A percentile compares a stretch with the other conserved stretches of the same genome.
These are phyloP conservation scores for Drosophila biarmipes DNA, from an alignment of 1,140 invertebrate species.

Conservation along the genomic window DNA sequence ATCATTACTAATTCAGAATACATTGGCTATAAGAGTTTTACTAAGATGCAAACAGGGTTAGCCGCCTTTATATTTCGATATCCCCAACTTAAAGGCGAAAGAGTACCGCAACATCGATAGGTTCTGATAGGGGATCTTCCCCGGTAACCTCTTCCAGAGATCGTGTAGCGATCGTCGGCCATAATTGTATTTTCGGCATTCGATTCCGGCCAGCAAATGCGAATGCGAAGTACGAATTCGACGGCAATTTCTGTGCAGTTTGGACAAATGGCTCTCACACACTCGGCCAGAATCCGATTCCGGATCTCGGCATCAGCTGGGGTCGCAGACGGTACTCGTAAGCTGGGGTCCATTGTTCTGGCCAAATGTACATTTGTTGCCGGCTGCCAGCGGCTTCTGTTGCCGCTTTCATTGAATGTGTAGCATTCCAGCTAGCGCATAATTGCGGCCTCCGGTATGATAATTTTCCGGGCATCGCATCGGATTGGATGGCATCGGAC, in stretches of 20 bases:
- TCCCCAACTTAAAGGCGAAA: not conserved
- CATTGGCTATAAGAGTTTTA: too few relatives aligned
- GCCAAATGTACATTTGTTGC: conserved; percentile 42
- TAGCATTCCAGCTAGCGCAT: conserved; percentile 64
- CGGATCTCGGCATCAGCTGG: conserved; percentile 38
- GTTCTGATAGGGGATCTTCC: not conserved
- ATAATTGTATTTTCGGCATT: conserved; percentile 81
- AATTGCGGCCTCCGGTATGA: conserved; percentile 72
- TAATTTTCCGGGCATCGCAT: conserved; percentile 56
- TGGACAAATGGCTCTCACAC: conserved; percentile 68
- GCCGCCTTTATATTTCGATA: not conserved
- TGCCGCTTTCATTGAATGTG: conserved; percentile 54
- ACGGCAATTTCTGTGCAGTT: conserved; percentile 38
- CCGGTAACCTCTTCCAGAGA: conserved; percentile 16
- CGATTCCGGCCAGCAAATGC: conserved; percentile 56
- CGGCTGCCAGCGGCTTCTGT: conserved; percentile 57
- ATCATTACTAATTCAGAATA: too few relatives aligned
- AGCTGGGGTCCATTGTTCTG: conserved; percentile 56
- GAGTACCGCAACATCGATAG: not conserved
- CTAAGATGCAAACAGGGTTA: too few relatives aligned
- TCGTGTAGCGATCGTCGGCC: conserved; percentile 67
- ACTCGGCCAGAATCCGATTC: conserved; percentile 20
- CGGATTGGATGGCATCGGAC: conserved; percentile 41
- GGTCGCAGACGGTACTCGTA: not conserved
- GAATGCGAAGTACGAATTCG: conserved; percentile 31